Evolutionary conservation across 1,140 invertebrate genomes (phyloP).

Genomic region (Leucophenga varia): DNA sequence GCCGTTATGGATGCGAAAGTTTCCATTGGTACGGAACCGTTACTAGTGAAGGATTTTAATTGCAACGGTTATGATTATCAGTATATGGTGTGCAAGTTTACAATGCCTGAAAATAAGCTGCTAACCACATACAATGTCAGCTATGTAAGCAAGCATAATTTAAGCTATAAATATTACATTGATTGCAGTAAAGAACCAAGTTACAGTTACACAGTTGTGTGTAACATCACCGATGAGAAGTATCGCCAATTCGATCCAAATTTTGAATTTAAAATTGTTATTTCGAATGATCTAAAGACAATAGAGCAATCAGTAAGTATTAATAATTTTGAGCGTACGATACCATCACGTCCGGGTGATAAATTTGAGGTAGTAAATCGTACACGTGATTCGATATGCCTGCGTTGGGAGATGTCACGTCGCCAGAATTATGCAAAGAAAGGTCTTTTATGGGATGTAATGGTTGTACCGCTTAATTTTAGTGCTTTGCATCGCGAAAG

Average conservation of each 20-base stretch:
- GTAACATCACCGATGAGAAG: slow-evolving; percentile 31
- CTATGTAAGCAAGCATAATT: slow-evolving; percentile 17
- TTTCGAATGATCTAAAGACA: no score
- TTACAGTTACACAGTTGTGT: slow-evolving; percentile 33
- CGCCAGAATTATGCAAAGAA: slow-evolving; percentile 29
- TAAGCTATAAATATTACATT: slow-evolving; percentile 23
- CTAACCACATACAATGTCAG: slow-evolving; percentile 33
- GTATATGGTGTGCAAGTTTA: slow-evolving; percentile 44
- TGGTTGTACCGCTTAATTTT: slow-evolving; percentile 27
- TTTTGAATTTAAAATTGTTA: slow-evolving; percentile 27
- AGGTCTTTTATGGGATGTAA: slow-evolving; percentile 31
- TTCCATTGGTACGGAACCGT: slow-evolving; percentile 29
- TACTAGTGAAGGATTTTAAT: slow-evolving; percentile 26
- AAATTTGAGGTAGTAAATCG: slow-evolving; percentile 24
- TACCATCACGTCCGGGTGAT: slow-evolving; percentile 29
- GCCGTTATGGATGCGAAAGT: slow-evolving; percentile 27
- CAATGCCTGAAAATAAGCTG: slow-evolving; percentile 30
- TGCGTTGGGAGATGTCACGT: slow-evolving; percentile 36
- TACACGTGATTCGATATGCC: slow-evolving; percentile 28
- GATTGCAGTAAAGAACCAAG: no score
- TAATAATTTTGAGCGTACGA: slow-evolving; percentile 27
- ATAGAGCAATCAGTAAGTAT: slow-evolving; percentile 18
- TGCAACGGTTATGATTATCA: slow-evolving; percentile 37
- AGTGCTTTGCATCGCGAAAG: slow-evolving; percentile 9
- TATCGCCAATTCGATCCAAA: slow-evolving; percentile 28